phyloP scores from a whole-genome alignment of 2,113 vertebrate species.

The Cynoglossus semilaevis region DNA sequence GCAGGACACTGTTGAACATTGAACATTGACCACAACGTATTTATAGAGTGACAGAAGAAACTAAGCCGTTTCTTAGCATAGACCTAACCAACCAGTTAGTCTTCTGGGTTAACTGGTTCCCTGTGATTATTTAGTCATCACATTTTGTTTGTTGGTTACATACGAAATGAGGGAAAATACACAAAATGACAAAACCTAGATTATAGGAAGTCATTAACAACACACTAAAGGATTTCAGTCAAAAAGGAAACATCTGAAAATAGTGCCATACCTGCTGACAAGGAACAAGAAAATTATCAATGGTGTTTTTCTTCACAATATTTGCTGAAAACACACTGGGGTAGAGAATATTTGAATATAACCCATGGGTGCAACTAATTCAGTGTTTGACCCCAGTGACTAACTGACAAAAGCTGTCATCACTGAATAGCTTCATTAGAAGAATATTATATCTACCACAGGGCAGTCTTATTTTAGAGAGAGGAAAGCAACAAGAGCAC shows the following conservation, averaged over 20 bases:
- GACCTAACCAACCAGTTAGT: no score
- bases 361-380: conserved; percentile 17
- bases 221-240: background rate
- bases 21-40: no score
- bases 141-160: background rate
- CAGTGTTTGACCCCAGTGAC: conserved; percentile 5
- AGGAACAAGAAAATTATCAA: conserved; percentile 13
- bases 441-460: conserved; percentile 13
- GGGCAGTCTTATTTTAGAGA: conserved; percentile 6
- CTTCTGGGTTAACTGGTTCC: no score
- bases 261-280: background rate
- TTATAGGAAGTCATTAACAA: background rate
- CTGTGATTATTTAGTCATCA: background rate
- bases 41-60: no score
- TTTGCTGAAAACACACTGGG: background rate
- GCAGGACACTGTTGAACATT: no score
- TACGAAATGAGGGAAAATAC: background rate
- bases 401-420: conserved; percentile 18
- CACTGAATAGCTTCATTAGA: background rate
- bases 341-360: conserved; percentile 42
- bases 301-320: background rate
- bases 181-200: background rate
- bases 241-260: background rate
- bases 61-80: no score
- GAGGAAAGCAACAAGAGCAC: conserved; percentile 20